Evolutionary conservation across 2,888 invertebrate species (phyloP), one percentile per base, ranked within the genome.

Genomic region (Plagiodera versicolora): DNA sequence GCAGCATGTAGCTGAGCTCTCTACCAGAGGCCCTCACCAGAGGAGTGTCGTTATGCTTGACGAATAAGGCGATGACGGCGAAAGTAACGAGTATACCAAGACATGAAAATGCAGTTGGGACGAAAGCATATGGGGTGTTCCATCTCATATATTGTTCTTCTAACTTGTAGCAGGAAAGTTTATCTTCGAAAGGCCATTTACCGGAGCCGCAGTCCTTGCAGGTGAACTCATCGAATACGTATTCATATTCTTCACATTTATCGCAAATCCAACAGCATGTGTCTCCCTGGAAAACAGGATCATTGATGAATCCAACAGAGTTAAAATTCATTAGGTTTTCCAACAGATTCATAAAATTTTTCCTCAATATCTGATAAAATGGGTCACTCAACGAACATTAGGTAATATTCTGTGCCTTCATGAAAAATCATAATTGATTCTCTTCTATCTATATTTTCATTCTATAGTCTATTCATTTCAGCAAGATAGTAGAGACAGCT

Each of bases 181-280:
- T 86, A 70, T 87, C 83, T 3, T 80, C 74, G 70, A 85, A 85
- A 0, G 89, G 89, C 85, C 88, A 87, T 59, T 81, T 79, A 0
- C 86, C 86, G 18, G 85, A 83, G 0, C 87, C 88, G 68, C 89
- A 89, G 71, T 86, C 87, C 63, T 74, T 79, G 74, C 89, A 89
- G 18, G 86, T 86, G 63, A 85, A 87, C 71, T 87, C 87, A 73
- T 88, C 85, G 68, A 81, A 81, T 4, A 88, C 86, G 70, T 83
- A 88, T 76, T 90, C 89, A 75, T 86, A 86, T 6, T 85, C 84
- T 72, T 87, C 86, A 76, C 91, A 91, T 60, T 84, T 85, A 70
- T 89, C 86, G 75, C 91, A 91, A 18, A 89, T 87, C 91, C 91
- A 91, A 78, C 91, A 91, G 78, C 91, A 91, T 46, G 85, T 85